Evolutionary conservation across 2,113 vertebrate species (phyloP).

Genomic region (Hepsetus odoe): DNA sequence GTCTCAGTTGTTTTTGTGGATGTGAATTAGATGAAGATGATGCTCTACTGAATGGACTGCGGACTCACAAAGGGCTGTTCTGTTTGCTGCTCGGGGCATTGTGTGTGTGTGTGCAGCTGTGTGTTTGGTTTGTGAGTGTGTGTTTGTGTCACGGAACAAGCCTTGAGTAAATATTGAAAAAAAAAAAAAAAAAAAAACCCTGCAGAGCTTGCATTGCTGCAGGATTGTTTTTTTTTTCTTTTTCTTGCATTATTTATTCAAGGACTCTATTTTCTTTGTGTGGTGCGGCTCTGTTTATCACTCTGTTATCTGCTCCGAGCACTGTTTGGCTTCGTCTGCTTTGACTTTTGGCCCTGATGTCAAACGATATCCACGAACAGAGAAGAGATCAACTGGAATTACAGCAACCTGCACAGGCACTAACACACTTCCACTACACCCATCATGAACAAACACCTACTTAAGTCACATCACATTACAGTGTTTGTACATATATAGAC

Average conservation of each 20-base stretch:
- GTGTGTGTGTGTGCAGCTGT: constrained; percentile 15
- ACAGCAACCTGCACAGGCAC: not conserved
- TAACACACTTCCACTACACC: not conserved
- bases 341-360: not conserved
- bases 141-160: constrained; percentile 3
- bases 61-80: constrained; percentile 15
- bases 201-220: constrained; percentile 32
- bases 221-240: not conserved
- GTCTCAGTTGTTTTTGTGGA: constrained; percentile 15
- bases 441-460: not conserved
- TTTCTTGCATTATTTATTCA: constrained; percentile 35
- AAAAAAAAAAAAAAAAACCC: constrained; percentile 38
- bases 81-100: constrained; percentile 26
- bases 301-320: constrained; percentile 24
- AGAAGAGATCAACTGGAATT: constrained; percentile 1
- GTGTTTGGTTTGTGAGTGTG: constrained; percentile 7
- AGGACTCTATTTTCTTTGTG: constrained; percentile 11
- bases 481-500: not conserved
- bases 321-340: not conserved
- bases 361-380: constrained; percentile 1
- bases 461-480: constrained; percentile 3
- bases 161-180: constrained; percentile 33
- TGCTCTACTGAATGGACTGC: constrained; percentile 13
- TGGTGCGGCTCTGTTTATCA: not conserved
- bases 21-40: constrained; percentile 15